phyloP scores from a whole-genome alignment of 2,888 invertebrate species.

The Papilio demoleus region DNA sequence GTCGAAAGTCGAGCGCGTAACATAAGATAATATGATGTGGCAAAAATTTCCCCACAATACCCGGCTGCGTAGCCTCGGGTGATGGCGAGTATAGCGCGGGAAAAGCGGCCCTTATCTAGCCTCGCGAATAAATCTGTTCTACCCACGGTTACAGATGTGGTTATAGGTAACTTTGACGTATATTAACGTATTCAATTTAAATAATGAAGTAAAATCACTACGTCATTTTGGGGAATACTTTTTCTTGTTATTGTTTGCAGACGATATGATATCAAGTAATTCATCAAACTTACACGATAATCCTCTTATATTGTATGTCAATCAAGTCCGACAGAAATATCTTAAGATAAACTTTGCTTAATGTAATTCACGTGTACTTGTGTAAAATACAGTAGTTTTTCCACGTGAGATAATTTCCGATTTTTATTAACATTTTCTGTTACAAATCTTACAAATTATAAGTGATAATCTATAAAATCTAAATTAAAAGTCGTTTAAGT shows the following conservation, averaged over 20 bases:
- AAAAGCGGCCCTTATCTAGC: constrained; percentile 40
- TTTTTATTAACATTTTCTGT: neutral
- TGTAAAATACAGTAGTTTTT: neutral
- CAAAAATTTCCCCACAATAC: constrained; percentile 69
- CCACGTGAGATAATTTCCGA: constrained; percentile 7
- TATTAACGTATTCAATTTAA: constrained; percentile 10
- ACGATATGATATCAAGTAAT: neutral
- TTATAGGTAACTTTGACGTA: neutral
- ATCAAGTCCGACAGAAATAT: neutral
- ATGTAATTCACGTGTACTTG: neutral
- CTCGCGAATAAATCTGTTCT: constrained; percentile 39
- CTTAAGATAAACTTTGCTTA: constrained; percentile 4
- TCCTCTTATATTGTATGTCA: neutral
- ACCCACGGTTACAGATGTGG: constrained; percentile 25
- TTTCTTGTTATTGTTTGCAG: neutral
- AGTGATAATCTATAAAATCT: too few relatives aligned
- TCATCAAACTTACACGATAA: constrained; percentile 8
- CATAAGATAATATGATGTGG: constrained; percentile 67
- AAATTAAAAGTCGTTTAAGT: too few relatives aligned
- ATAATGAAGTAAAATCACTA: neutral
- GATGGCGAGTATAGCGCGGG: constrained; percentile 47
- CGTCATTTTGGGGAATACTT: neutral
- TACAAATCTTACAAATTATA: neutral
- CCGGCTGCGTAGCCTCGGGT: constrained; percentile 57
- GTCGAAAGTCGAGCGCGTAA: constrained; percentile 66